Conservation (phyloP, 2,113 vertebrate genomes). For the Gadus chalcogrammus region DNA sequence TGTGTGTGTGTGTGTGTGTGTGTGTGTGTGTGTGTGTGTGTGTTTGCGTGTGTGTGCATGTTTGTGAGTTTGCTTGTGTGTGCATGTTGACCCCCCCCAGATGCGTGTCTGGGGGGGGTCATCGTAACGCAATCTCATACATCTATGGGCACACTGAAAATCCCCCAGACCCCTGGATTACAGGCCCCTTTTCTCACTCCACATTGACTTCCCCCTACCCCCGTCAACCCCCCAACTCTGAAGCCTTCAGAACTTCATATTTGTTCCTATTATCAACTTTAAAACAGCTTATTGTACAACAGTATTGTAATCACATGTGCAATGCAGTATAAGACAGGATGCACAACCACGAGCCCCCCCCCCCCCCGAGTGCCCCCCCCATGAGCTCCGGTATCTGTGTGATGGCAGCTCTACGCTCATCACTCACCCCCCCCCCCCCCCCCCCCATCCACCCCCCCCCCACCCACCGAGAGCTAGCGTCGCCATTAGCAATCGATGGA, state of each 20-base stretch:
- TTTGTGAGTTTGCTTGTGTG: background rate
- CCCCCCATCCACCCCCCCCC: too few species aligned
- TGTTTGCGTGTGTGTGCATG: background rate
- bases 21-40: background rate
- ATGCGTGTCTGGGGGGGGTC: conserved; percentile 7
- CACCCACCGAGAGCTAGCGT: conserved; percentile 21
- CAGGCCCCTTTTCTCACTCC: conserved; percentile 32
- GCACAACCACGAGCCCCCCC: background rate
- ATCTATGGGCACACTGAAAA: conserved; percentile 41
- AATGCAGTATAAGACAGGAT: conserved; percentile 17
- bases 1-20: too few species aligned
- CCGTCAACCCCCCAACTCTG: background rate
- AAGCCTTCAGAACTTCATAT: conserved; percentile 25
- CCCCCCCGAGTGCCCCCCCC: too few species aligned
- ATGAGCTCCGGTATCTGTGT: conserved; percentile 14
- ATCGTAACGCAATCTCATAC: conserved; percentile 41
- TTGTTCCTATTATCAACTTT: conserved; percentile 26
- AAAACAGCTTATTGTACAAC: conserved; percentile 22
- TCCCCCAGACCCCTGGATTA: conserved; percentile 32
- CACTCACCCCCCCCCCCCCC: conserved; percentile 47
- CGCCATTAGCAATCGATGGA: conserved; percentile 61
- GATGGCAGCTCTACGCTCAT: conserved; percentile 49
- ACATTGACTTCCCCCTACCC: conserved; percentile 3
- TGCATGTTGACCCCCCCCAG: too few species aligned
- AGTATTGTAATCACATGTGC: conserved; percentile 37